phyloP scores from a whole-genome alignment of 2,113 vertebrate species.

The Acrocephalus arundinaceus region DNA sequence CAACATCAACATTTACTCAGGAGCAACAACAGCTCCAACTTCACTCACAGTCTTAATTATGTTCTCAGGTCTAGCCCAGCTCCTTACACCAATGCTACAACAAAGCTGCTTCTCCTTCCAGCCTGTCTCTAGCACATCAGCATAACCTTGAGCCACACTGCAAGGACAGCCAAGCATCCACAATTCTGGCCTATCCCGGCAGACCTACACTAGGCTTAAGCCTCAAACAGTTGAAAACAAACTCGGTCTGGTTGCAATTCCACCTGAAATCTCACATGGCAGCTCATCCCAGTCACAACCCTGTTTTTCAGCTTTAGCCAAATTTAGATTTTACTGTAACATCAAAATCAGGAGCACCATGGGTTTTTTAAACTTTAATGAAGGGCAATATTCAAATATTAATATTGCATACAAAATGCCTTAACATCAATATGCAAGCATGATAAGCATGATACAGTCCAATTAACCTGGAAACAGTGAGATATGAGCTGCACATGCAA shows the following conservation, averaged over 20 bases:
- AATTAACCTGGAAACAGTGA: neutral
- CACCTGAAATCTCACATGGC: neutral
- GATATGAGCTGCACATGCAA: neutral
- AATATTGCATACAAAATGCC: neutral
- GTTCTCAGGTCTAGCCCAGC: neutral
- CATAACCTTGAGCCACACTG: neutral
- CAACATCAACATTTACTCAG: neutral
- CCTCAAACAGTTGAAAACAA: neutral
- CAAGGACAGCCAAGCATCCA: neutral
- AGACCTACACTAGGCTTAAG: neutral
- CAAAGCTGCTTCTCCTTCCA: neutral
- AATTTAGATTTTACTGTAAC: neutral
- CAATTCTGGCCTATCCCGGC: neutral
- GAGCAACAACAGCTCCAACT: neutral
- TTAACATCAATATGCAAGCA: neutral
- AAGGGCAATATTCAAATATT: neutral
- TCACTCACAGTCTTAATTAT: neutral
- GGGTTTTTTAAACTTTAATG: neutral
- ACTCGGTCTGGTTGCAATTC: neutral
- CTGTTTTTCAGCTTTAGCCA: neutral
- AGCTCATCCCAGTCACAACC: neutral
- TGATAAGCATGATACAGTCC: neutral
- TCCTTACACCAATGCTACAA: neutral
- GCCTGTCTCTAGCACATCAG: neutral
- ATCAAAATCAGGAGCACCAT: neutral